Conservation (phyloP, 2,797 vertebrate genomes). For the Myiotriccus ornatus region DNA sequence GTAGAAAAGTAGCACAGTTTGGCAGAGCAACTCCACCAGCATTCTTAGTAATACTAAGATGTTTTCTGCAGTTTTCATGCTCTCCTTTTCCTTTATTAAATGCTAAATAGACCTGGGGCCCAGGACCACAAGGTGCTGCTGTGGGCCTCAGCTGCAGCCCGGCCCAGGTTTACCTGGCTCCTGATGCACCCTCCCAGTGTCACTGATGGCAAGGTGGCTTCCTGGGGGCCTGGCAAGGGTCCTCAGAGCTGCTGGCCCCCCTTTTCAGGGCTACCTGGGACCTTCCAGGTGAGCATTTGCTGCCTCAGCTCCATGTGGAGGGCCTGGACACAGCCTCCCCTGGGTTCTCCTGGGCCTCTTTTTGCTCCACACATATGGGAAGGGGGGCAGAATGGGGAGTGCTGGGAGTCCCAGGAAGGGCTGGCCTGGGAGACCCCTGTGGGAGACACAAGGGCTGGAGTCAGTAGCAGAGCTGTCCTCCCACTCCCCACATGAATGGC, state of each 20-base stretch:
- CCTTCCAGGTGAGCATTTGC: rapidly evolving
- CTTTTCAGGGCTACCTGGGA: rapidly evolving
- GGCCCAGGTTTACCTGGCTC: not conserved
- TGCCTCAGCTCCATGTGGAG: rapidly evolving
- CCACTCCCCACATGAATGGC: rapidly evolving
- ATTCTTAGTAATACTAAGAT: not conserved
- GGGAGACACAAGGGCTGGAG: rapidly evolving
- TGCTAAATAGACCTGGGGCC: not conserved
- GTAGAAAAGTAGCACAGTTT: not conserved
- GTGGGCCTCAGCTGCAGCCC: not conserved
- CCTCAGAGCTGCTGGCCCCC: not conserved
- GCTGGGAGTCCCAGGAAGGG: rapidly evolving
- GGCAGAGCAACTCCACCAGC: rapidly evolving
- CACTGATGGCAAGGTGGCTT: rapidly evolving
- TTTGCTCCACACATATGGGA: not conserved
- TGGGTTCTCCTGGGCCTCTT: not conserved
- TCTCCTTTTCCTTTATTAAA: not conserved
- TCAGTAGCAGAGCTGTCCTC: rapidly evolving
- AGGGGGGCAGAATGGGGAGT: not conserved
- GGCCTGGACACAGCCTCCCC: not conserved
- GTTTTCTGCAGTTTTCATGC: not conserved
- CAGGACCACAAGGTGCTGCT: not conserved
- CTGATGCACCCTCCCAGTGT: too few species aligned
- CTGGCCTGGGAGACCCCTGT: not conserved
- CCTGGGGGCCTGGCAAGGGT: too few species aligned